Base-by-base conservation (phyloP, 2,797 vertebrate genomes). In the Poecilia wingei region DNA sequence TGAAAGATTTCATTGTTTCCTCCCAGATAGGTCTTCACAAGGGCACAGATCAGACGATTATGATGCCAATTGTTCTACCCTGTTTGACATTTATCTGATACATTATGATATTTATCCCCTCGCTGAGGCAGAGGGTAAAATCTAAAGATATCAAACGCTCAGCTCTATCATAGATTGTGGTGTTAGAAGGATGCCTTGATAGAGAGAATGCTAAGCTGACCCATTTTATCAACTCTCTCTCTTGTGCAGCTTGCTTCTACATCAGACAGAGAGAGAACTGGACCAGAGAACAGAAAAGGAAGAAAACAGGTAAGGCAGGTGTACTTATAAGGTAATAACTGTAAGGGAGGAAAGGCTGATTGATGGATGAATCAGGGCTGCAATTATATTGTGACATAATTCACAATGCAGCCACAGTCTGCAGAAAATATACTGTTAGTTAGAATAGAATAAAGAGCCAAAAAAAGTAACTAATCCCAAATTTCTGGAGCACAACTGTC, bases 201-300 rank as follows among this genome's bases (percentile, higher is more conserved):
- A 13, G 1, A 80, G 16, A 39, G 61, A 87, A 89, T 75, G 82
- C 86, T 80, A 84, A 82, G 88, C 80, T 89, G 92, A 93, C 88
- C 92, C 90, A 94, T 89, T 95, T 94, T 90, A 87, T 93, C 69
- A 78, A 88, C 83, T 80, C 78, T 87, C 84, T 86, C 68, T 41
- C 39, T 78, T 80, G 22, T 82, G 45, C 80, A 72, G 28, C 72
- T 80, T 74, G 84, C 72, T 91, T 81, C 89, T 85, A 87, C 79
- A 91, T 92, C 83, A 91, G 75, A 84, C 57, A 75, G 80, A 55
- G 80, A 53, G 53, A 85, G 80, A 83, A 82, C 33, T 81, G 69
- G 41, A 83, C 51, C 0, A 22, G 79, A 79, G 73, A 74, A 55
- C 7, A 74, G 75, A 53, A 70, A 70, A 74, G 78, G 31, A 3